Conservation (phyloP, 2,888 invertebrate genomes). For the Cryptus viduatorius region DNA sequence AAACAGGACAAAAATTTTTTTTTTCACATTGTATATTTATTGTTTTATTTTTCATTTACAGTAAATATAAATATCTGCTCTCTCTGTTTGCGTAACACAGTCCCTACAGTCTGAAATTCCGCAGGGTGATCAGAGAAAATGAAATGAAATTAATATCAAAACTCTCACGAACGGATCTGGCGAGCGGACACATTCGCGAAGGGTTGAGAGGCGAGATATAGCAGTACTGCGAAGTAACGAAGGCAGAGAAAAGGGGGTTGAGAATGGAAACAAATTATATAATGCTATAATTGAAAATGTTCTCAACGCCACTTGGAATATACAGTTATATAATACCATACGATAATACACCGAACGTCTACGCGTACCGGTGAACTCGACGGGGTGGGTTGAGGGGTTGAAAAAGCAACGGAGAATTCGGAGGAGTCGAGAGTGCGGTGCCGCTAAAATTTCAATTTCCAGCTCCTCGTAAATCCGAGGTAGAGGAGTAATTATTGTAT, state of each 20-base stretch:
- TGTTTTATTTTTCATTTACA: not conserved
- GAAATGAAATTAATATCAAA: conserved; percentile 83
- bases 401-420: conserved; percentile 27
- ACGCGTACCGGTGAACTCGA: conserved; percentile 4
- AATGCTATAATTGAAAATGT: conserved; percentile 84
- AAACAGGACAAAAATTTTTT: not conserved
- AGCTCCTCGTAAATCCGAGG: conserved; percentile 83
- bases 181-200: conserved; percentile 68
- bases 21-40: not conserved
- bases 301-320: conserved; percentile 65
- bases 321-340: conserved; percentile 27
- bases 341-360: conserved; percentile 40
- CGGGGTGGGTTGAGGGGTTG: conserved; percentile 5
- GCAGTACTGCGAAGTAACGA: conserved; percentile 62
- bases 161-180: conserved; percentile 62
- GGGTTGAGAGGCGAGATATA: conserved; percentile 56
- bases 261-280: conserved; percentile 81
- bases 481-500: conserved; percentile 83
- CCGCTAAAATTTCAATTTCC: conserved; percentile 84
- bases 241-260: conserved; percentile 32
- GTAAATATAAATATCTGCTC: not conserved
- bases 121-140: conserved; percentile 79
- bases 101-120: not conserved
- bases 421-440: conserved; percentile 73
- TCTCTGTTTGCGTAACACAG: not conserved